Percentiles rank a stretch among this genome's conserved stretches.
phyloP scores from a whole-genome alignment of 2,797 vertebrate species.

The Monodelphis domestica region DNA sequence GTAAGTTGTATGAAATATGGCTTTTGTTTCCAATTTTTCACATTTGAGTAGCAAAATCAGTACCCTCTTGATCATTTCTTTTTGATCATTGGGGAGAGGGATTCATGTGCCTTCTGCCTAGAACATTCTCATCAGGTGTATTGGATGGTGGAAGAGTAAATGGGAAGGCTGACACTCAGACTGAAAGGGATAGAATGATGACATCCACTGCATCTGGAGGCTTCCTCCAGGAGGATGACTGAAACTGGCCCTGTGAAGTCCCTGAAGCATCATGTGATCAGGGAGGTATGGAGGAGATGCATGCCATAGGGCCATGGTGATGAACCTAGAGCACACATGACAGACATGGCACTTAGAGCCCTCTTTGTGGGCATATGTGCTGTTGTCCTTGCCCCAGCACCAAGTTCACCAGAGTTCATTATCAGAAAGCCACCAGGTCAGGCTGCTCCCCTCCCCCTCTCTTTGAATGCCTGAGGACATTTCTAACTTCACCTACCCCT shows the following conservation, averaged over 20 bases:
- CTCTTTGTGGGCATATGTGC: too few relatives aligned
- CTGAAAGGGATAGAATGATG: not conserved
- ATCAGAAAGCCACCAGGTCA: too few relatives aligned
- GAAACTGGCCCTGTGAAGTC: not conserved
- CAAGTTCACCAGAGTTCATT: too few relatives aligned
- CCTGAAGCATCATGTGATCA: not conserved
- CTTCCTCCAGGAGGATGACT: not conserved
- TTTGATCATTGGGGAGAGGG: not conserved
- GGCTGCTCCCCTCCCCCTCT: too few relatives aligned
- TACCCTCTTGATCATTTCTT: not conserved
- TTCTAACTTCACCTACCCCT: too few relatives aligned
- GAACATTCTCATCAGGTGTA: not conserved
- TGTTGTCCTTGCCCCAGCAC: too few relatives aligned
- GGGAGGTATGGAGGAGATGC: not conserved
- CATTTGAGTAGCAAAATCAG: not conserved
- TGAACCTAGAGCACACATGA: too few relatives aligned
- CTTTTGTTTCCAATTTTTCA: not conserved
- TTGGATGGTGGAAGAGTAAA: not conserved
- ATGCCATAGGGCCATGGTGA: too few relatives aligned
- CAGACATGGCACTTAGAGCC: too few relatives aligned
- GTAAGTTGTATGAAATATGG: not conserved
- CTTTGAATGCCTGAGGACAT: too few relatives aligned
- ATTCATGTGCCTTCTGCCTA: not conserved
- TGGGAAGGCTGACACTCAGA: not conserved
- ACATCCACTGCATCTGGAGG: not conserved